These are phyloP conservation scores for Lingula anatina DNA, from an alignment of 2,888 invertebrate genomes.

Conservation along the genomic window DNA sequence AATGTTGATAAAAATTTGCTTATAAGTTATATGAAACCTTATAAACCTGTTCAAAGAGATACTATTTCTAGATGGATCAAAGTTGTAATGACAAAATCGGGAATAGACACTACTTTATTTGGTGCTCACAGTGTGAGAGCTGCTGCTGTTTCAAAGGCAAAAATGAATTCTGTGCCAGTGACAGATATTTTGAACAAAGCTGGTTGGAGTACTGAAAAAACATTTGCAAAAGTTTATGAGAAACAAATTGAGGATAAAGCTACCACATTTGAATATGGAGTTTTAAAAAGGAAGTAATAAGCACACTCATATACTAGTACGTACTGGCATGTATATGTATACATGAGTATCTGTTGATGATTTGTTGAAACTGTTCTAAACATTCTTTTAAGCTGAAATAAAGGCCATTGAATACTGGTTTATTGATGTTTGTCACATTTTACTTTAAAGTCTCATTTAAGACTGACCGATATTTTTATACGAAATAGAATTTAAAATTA, in stretches of 20 bases:
- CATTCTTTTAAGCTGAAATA: no score
- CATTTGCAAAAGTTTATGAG: constrained; percentile 12
- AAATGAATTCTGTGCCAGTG: constrained; percentile 8
- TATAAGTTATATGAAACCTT: constrained; percentile 13
- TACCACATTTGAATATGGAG: no score
- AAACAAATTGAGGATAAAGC: constrained; percentile 3
- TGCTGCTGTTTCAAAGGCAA: constrained; percentile 12
- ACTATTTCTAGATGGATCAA: constrained; percentile 17
- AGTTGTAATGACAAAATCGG: constrained; percentile 7
- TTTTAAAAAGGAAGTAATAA: no score
- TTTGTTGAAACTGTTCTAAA: no score
- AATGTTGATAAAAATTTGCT: constrained; percentile 4
- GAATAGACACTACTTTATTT: constrained; percentile 9
- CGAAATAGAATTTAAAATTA: no score
- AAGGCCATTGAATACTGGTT: no score
- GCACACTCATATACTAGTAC: no score
- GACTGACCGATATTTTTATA: no score
- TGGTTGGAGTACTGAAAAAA: constrained; percentile 11
- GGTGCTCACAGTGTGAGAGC: constrained; percentile 12
- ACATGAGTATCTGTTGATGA: no score
- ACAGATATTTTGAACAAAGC: constrained; percentile 9
- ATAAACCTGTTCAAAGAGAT: constrained; percentile 9
- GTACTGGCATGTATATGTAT: no score
- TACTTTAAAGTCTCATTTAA: no score
- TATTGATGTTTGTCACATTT: no score